Conservation (phyloP, 1,140 invertebrate genomes). For the Cepaea nemoralis region DNA sequence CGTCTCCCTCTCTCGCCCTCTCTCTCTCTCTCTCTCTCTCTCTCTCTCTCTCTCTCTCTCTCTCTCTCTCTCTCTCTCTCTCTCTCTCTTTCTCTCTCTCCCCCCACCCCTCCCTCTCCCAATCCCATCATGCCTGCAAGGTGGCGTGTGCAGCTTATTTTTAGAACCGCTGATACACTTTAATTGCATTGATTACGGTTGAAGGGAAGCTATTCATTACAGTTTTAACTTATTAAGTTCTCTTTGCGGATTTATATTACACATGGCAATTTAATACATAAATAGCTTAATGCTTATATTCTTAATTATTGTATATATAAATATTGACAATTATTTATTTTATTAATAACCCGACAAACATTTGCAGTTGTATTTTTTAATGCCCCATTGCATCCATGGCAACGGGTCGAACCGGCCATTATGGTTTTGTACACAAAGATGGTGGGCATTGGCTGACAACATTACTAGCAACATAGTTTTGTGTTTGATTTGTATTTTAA, state of each 20-base stretch:
- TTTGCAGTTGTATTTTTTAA: not conserved
- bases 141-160: too few relatives aligned
- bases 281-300: not conserved
- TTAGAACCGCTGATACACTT: too few relatives aligned
- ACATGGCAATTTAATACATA: too few relatives aligned
- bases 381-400: not conserved
- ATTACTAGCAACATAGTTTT: not conserved
- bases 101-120: too few relatives aligned
- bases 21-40: too few relatives aligned
- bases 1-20: too few relatives aligned
- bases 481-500: not conserved
- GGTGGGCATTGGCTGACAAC: constrained; percentile 36
- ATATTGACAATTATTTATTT: not conserved
- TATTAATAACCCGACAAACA: not conserved
- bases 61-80: too few relatives aligned
- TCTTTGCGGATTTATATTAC: too few relatives aligned
- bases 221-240: not conserved
- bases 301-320: not conserved
- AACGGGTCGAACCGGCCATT: constrained; percentile 1
- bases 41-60: too few relatives aligned
- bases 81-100: too few relatives aligned
- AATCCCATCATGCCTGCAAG: too few relatives aligned
- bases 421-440: constrained; percentile 31
- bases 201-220: not conserved
- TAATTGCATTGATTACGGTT: not conserved